Evolutionary conservation across 2,113 vertebrate genomes (phyloP).

Genomic region (Tychaedon coryphoeus): DNA sequence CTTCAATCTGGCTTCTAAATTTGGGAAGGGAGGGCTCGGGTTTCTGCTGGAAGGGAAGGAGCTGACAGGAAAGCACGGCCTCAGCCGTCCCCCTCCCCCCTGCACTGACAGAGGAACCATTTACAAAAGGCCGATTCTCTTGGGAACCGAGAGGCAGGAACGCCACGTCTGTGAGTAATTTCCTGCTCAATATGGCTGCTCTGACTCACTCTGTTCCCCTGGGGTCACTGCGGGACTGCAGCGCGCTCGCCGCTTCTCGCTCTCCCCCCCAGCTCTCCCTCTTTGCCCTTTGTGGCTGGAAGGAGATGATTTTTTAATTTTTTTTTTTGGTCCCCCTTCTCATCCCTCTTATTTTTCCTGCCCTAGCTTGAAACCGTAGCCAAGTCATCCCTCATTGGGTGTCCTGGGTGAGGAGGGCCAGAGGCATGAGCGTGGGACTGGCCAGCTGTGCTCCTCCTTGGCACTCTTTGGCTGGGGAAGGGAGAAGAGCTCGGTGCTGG

Average conservation of each 20-base stretch:
- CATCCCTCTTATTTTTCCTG: slow-evolving; percentile 7
- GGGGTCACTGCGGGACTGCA: slow-evolving; percentile 80
- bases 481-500: fast-evolving
- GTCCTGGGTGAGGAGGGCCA: not conserved
- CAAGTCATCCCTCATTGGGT: not conserved
- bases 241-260: slow-evolving; percentile 65
- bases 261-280: slow-evolving; percentile 69
- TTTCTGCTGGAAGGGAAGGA: slow-evolving; percentile 82
- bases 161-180: slow-evolving; percentile 94
- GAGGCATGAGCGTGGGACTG: fast-evolving
- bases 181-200: slow-evolving; percentile 98
- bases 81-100: slow-evolving; percentile 72
- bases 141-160: slow-evolving; percentile 81
- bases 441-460: not conserved
- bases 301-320: slow-evolving; percentile 8
- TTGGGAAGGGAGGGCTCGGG: slow-evolving; percentile 77
- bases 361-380: slow-evolving; percentile 30
- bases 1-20: slow-evolving; percentile 81
- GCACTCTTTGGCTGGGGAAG: not conserved
- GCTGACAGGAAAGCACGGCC: slow-evolving; percentile 83
- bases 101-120: slow-evolving; percentile 85
- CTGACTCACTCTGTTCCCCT: slow-evolving; percentile 89
- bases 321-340: not conserved
- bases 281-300: slow-evolving; percentile 71
- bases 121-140: slow-evolving; percentile 87